Percentiles rank a stretch among this genome's conserved stretches.
phyloP scores from a whole-genome alignment of 2,888 invertebrate genomes.

The Heteromyza rotundicornis region DNA sequence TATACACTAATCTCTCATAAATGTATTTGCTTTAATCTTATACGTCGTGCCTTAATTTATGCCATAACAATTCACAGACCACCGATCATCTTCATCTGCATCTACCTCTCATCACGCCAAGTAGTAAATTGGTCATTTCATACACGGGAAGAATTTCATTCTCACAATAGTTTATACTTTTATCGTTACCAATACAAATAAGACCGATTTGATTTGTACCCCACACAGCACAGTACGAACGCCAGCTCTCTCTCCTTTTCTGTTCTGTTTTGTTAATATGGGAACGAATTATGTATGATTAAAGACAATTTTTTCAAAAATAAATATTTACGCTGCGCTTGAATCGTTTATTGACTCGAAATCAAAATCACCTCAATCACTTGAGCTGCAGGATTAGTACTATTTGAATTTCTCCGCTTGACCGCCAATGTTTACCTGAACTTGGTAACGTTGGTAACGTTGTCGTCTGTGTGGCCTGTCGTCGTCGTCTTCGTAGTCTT shows the following conservation, averaged over 20 bases:
- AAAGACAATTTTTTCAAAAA: conserved; percentile 27
- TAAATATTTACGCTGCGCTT: conserved; percentile 51
- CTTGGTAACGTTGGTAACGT: neutral
- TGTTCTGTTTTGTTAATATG: conserved; percentile 2
- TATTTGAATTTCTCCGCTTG: conserved; percentile 59
- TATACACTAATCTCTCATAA: neutral
- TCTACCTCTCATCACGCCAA: neutral
- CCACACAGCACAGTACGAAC: neutral
- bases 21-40: neutral
- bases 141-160: neutral
- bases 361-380: conserved; percentile 57
- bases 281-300: conserved; percentile 4
- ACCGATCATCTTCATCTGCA: too few relatives aligned
- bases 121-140: neutral
- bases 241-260: neutral
- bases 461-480: conserved; percentile 16
- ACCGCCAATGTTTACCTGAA: conserved; percentile 28
- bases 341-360: conserved; percentile 43
- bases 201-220: neutral
- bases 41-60: too few relatives aligned
- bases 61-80: too few relatives aligned
- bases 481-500: too few relatives aligned
- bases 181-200: neutral
- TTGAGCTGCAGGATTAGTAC: conserved; percentile 61
- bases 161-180: neutral